phyloP scores from a whole-genome alignment of 2,888 invertebrate genomes.

The Orthonevra nobilis region DNA sequence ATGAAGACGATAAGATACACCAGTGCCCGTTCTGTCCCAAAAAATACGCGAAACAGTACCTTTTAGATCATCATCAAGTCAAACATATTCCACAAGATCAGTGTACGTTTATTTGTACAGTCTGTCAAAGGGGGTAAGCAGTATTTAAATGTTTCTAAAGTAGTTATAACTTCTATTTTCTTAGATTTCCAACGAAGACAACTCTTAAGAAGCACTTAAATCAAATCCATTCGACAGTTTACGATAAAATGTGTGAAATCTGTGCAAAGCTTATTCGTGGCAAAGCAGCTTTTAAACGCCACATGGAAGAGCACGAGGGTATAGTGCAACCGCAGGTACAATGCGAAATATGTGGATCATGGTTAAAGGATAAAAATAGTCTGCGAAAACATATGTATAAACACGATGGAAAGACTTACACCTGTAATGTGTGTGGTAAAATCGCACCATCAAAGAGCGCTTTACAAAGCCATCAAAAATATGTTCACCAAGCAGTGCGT shows the following conservation, averaged over 20 bases:
- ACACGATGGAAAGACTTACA: constrained; percentile 65
- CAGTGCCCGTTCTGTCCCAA: constrained; percentile 70
- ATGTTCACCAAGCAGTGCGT: constrained; percentile 66
- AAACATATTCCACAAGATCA: constrained; percentile 55
- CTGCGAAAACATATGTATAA: constrained; percentile 71
- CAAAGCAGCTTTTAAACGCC: constrained; percentile 70
- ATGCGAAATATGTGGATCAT: constrained; percentile 71
- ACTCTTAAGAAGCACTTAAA: constrained; percentile 59
- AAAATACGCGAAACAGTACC: constrained; percentile 71
- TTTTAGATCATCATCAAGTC: constrained; percentile 69
- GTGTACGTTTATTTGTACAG: constrained; percentile 67
- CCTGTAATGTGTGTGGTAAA: constrained; percentile 72
- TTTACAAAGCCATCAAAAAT: constrained; percentile 71
- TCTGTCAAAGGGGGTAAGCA: constrained; percentile 70
- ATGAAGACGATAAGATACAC: constrained; percentile 65
- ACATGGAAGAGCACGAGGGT: constrained; percentile 71
- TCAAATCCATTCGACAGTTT: constrained; percentile 66
- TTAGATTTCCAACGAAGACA: constrained; percentile 65
- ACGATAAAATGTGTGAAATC: constrained; percentile 72
- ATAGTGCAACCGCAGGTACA: constrained; percentile 71
- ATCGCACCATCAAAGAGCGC: constrained; percentile 71
- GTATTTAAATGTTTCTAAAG: too few relatives aligned
- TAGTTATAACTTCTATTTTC: too few relatives aligned
- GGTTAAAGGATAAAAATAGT: constrained; percentile 71
- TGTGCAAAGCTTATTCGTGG: constrained; percentile 72